Base-by-base conservation (phyloP, 1,140 invertebrate species). In the Neelides sp. region DNA sequence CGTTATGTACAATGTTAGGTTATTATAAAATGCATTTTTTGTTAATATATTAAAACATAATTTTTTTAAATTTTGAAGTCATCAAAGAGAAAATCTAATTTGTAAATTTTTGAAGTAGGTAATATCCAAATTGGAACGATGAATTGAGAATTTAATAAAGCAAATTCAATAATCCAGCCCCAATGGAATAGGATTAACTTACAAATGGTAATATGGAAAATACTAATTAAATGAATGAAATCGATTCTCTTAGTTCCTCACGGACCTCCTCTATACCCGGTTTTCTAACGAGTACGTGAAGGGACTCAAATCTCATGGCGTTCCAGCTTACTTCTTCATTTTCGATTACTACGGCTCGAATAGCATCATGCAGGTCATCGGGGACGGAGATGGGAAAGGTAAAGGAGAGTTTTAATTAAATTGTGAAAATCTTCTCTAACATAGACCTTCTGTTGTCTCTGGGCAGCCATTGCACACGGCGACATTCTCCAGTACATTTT, bases 401-500 rank as follows among this genome's bases (percentile, higher is more conserved):
- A 53, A 50, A 52, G 26, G 8, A 8, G 15, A n/a, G 26, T 52
- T 40, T 37, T 26, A 19, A 24, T n/a, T n/a, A n/a, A n/a, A n/a
- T n/a, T n/a, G n/a, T n/a, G n/a, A 32, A 32, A 8, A 32, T 32
- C 7, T n/a, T 5, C 28, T n/a, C 7, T 32, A 32, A 32, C 7
- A 32, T 32, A 32, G 28, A 32, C 7, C n/a, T 32, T 8, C 28
- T 32, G 7, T 32, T 40, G 30, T 22, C 24, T 36, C 10, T 30
- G 50, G 49, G 2, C 34, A 65, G 66, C 58, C 10, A 64, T 67
- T 26, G 66, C 65, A 22, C 66, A 68, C 42, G 66, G 66, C 1
- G 67, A 69, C 41, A 64, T 68, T 47, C 52, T 68, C 2, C 62
- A 67, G 22, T 67, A 68, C 48, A 26, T 69, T 24, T 69, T 69